These are phyloP conservation scores for Drosophila parabipectinata DNA, from an alignment of 1,140 invertebrate species.

Conservation along the genomic window DNA sequence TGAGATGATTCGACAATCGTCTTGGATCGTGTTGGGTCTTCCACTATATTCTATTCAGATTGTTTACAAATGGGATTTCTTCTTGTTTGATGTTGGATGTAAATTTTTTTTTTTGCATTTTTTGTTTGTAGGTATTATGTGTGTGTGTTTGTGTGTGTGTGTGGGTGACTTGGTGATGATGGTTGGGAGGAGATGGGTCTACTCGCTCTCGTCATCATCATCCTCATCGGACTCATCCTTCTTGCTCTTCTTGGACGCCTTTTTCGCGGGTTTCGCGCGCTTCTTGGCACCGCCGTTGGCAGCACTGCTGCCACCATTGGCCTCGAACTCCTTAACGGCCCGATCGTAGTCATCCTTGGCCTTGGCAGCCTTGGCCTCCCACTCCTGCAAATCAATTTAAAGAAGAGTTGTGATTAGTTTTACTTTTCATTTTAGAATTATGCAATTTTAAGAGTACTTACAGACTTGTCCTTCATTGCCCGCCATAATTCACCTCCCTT, in stretches of 20 bases:
- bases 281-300: conserved; percentile 84
- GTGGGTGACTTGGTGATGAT: conserved; percentile 35
- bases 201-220: conserved; percentile 82
- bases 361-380: conserved; percentile 93
- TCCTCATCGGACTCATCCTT: conserved; percentile 84
- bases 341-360: conserved; percentile 93
- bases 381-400: conserved; percentile 87
- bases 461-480: conserved; percentile 91
- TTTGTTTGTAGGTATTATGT: neutral
- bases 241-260: conserved; percentile 84
- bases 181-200: conserved; percentile 19
- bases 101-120: neutral
- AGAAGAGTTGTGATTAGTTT: neutral
- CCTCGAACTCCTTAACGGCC: conserved; percentile 95
- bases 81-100: neutral
- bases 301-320: conserved; percentile 86
- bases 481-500: conserved; percentile 95
- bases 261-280: conserved; percentile 84
- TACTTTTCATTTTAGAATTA: too few species aligned
- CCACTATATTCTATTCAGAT: neutral
- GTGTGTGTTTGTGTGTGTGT: conserved; percentile 22
- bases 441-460: conserved; percentile 83
- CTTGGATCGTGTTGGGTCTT: neutral
- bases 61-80: neutral
- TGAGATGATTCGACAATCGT: too few species aligned